Conservation (phyloP, 2,113 vertebrate genomes). For the Catharus bicknelli region DNA sequence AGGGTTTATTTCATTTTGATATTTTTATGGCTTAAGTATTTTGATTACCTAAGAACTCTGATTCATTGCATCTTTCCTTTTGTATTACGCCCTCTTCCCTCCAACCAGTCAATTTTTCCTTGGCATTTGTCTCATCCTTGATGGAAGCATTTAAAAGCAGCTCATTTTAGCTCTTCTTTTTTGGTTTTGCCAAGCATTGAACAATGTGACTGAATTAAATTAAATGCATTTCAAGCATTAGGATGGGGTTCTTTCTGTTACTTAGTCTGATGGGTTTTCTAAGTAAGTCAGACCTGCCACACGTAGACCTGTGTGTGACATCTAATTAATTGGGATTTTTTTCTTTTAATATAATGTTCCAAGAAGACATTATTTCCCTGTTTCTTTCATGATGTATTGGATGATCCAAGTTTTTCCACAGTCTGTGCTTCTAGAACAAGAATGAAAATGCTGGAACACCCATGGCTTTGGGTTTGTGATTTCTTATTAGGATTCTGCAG, state of each 20-base stretch:
- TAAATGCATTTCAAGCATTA: background rate
- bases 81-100: background rate
- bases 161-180: background rate
- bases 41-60: background rate
- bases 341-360: background rate
- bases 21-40: background rate
- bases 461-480: background rate
- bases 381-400: background rate
- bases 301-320: background rate
- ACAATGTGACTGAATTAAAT: background rate
- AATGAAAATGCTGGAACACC: background rate
- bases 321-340: background rate
- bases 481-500: background rate
- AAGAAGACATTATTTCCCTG: background rate
- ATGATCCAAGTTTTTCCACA: background rate
- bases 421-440: background rate
- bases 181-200: background rate
- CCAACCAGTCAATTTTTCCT: background rate
- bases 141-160: background rate
- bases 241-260: background rate
- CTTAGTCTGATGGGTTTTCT: background rate
- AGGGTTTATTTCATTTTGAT: background rate
- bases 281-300: background rate
- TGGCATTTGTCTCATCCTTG: conserved; percentile 2
- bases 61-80: background rate